Evolutionary conservation across 37 sponge, comb jelly and placozoan species (phyloP).

Genomic region (Aplysina aerophoba): DNA sequence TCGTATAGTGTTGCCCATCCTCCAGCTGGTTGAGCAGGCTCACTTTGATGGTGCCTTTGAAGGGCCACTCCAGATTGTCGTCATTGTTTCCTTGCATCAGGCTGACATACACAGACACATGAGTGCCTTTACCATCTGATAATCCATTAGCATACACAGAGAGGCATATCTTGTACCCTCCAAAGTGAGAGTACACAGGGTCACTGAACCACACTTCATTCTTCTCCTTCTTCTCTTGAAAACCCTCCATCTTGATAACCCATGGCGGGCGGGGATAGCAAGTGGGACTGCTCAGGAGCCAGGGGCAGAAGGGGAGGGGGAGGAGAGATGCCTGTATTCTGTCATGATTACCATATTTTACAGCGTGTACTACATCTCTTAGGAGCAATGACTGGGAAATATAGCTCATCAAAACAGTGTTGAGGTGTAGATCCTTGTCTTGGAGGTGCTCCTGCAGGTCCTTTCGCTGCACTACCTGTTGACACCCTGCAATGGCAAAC

Average conservation of each 20-base stretch:
- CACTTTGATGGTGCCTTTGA: conserved; percentile 46
- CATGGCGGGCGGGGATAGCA: conserved; percentile 15
- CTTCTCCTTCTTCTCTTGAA: neutral
- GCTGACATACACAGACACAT: conserved; percentile 44
- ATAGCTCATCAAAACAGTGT: neutral
- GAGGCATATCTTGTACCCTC: conserved; percentile 57
- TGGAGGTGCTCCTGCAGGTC: neutral
- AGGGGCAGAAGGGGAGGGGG: conserved; percentile 10
- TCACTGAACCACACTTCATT: conserved; percentile 44
- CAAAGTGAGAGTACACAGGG: conserved; percentile 52
- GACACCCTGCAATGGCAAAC: conserved; percentile 56
- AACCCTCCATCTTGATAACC: conserved; percentile 25
- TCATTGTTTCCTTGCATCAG: conserved; percentile 62
- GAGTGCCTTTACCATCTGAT: conserved; percentile 20
- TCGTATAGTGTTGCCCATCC: conserved; percentile 35
- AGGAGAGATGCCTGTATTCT: neutral
- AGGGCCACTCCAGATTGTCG: conserved; percentile 51
- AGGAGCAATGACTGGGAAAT: neutral
- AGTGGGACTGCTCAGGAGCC: conserved; percentile 25
- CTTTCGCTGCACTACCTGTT: neutral
- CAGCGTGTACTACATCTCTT: no score
- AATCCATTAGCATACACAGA: conserved; percentile 21
- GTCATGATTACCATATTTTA: no score
- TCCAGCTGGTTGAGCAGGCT: conserved; percentile 59
- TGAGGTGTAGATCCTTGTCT: neutral